phyloP scores from a whole-genome alignment of 1,140 invertebrate species.

The Bombus cullumanus region DNA sequence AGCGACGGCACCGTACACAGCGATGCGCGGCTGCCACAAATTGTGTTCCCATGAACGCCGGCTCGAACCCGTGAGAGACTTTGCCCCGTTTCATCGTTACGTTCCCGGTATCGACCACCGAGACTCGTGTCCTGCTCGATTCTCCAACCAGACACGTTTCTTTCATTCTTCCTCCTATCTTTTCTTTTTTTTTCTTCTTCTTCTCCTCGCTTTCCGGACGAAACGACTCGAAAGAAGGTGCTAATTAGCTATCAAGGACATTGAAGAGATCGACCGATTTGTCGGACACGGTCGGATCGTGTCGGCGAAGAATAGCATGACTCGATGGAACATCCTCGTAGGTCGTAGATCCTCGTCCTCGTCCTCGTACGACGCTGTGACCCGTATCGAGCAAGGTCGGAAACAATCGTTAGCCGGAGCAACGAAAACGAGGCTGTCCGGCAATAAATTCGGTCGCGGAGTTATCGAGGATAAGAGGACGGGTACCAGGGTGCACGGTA shows the following conservation, averaged over 20 bases:
- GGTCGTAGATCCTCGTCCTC: neutral
- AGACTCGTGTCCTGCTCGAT: neutral
- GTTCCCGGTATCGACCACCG: slow-evolving; percentile 25
- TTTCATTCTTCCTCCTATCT: no score
- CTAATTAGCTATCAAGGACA: neutral
- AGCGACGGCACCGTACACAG: slow-evolving; percentile 53
- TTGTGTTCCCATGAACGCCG: slow-evolving; percentile 65
- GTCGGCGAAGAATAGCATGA: neutral
- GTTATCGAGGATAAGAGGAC: slow-evolving; percentile 33
- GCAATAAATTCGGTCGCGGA: slow-evolving; percentile 54
- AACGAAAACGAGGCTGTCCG: slow-evolving; percentile 6
- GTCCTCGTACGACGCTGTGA: neutral
- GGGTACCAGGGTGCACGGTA: slow-evolving; percentile 50
- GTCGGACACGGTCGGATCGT: neutral
- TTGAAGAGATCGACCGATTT: neutral
- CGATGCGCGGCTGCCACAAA: slow-evolving; percentile 54
- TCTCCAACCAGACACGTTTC: neutral
- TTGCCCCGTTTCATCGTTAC: slow-evolving; percentile 28
- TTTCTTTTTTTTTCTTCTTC: fast-evolving
- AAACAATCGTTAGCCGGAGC: neutral
- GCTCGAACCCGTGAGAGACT: slow-evolving; percentile 54
- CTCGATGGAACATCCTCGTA: neutral
- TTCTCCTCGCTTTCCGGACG: neutral
- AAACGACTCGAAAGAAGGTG: neutral
- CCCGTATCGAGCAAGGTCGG: slow-evolving; percentile 12